Evolutionary conservation across 37 sponge, comb jelly and placozoan genomes (phyloP).

Genomic region (Crambe crambe): DNA sequence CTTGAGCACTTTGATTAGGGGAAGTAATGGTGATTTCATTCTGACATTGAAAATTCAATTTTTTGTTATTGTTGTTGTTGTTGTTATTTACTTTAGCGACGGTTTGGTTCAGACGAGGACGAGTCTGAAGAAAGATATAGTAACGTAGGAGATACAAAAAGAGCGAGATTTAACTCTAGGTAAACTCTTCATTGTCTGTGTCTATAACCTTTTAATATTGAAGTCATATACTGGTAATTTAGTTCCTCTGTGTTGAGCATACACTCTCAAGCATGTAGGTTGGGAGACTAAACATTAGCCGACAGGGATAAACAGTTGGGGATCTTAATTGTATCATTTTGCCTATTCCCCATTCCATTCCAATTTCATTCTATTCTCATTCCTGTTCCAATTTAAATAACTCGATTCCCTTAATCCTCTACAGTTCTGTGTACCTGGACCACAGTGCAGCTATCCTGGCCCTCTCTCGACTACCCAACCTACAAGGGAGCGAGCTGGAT

Average conservation of each 20-base stretch:
- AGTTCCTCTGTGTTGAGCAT: background rate
- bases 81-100: background rate
- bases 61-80: too few relatives aligned
- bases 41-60: too few relatives aligned
- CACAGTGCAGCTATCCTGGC: conserved; percentile 26
- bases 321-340: background rate
- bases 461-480: conserved; percentile 4
- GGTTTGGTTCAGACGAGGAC: background rate
- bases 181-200: background rate
- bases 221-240: background rate
- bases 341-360: background rate
- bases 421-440: conserved; percentile 1
- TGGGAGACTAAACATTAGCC: too few relatives aligned
- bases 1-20: too few relatives aligned
- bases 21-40: too few relatives aligned
- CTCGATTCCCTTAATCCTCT: too few relatives aligned
- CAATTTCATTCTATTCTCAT: background rate
- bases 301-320: too few relatives aligned
- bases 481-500: background rate
- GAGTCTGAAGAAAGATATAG: background rate
- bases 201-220: background rate
- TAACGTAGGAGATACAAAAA: background rate
- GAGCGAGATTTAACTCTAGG: conserved; percentile 17
- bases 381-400: background rate
- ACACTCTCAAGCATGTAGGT: background rate